Evolutionary conservation across 2,888 invertebrate genomes (phyloP).

Genomic region (Anagyrus pseudococci): DNA sequence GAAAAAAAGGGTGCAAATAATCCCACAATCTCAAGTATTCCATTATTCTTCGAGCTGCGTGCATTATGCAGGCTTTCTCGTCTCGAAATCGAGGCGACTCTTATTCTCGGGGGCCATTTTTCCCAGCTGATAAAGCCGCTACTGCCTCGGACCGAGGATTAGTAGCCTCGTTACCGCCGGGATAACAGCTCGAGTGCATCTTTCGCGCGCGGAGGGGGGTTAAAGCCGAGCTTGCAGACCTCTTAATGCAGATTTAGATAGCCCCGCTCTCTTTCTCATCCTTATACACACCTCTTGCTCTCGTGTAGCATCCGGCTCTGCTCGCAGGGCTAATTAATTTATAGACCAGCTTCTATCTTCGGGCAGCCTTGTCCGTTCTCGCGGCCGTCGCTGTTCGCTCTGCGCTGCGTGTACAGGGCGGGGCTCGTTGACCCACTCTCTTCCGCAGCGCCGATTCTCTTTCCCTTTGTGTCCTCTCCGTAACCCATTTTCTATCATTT

Average conservation of each 20-base stretch:
- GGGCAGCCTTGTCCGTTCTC: conserved; percentile 9
- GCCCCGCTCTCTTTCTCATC: not conserved
- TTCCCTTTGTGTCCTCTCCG: not conserved
- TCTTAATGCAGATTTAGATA: conserved; percentile 13
- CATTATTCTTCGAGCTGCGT: no score
- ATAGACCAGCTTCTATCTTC: not conserved
- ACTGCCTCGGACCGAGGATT: no score
- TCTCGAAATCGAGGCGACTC: no score
- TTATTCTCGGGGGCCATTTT: no score
- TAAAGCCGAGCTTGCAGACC: no score
- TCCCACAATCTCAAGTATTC: no score
- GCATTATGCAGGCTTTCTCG: no score
- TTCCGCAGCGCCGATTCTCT: not conserved
- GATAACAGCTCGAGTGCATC: no score
- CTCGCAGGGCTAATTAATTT: conserved; percentile 24
- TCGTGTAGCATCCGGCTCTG: not conserved
- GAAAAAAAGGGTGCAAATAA: no score
- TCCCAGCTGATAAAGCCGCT: no score
- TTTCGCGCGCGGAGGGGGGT: no score
- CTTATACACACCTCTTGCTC: not conserved
- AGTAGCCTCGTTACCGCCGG: not conserved
- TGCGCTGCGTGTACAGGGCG: conserved; percentile 1
- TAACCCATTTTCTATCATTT: not conserved
- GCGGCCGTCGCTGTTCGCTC: not conserved
- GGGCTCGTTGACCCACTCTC: conserved; percentile 18